Evolutionary conservation across 2,113 vertebrate species (phyloP).

Genomic region (Anthoscopus minutus): DNA sequence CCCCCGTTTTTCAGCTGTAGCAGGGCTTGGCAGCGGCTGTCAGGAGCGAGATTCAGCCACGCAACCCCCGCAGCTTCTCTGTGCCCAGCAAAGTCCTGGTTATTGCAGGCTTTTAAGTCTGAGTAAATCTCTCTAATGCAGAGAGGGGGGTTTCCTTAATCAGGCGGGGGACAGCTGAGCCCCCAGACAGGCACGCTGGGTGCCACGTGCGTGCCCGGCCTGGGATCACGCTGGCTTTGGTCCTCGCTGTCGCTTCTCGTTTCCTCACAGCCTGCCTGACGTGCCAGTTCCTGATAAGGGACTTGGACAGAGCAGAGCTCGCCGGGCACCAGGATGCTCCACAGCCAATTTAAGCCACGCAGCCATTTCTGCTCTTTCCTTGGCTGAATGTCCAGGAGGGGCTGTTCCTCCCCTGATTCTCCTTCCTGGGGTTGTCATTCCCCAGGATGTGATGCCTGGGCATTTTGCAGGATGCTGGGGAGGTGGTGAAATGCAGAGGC

Average conservation of each 20-base stretch:
- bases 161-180: background rate
- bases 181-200: constrained; percentile 25
- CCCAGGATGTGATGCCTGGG: background rate
- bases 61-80: rapidly evolving
- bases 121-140: constrained; percentile 13
- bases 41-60: background rate
- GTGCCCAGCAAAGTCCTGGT: background rate
- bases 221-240: constrained; percentile 41
- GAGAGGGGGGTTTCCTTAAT: background rate
- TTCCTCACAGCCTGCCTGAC: background rate
- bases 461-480: background rate
- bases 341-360: background rate
- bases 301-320: background rate
- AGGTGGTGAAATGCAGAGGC: background rate
- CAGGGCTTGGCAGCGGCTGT: rapidly evolving
- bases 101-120: background rate
- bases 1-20: rapidly evolving
- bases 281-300: background rate
- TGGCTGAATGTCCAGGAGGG: background rate
- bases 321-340: background rate
- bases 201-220: background rate
- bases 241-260: constrained; percentile 24
- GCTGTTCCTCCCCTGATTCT: background rate
- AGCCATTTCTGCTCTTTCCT: background rate
- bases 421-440: background rate